Conservation (phyloP, 2,113 vertebrate species). For the Panurus biarmicus region DNA sequence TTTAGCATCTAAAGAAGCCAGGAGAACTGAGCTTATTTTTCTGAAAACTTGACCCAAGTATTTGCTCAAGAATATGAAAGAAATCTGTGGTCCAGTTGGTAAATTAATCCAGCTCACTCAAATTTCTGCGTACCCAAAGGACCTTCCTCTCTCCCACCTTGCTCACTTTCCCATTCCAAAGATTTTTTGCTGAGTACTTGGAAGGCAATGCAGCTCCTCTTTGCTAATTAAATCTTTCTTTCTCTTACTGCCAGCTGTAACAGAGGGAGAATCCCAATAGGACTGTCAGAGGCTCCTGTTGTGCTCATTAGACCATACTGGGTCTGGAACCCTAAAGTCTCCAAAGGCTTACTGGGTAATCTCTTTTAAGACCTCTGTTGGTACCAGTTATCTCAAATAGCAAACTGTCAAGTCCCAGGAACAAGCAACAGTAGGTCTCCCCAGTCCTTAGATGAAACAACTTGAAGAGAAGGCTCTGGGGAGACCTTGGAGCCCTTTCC, state of each 20-base stretch:
- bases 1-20: not conserved
- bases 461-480: not conserved
- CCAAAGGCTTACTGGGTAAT: not conserved
- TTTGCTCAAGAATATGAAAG: not conserved
- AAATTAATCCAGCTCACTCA: not conserved
- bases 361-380: not conserved
- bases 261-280: not conserved
- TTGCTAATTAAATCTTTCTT: not conserved
- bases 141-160: not conserved
- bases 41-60: not conserved
- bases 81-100: not conserved
- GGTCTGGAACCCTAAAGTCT: not conserved
- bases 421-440: not conserved
- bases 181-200: not conserved
- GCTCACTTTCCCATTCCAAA: not conserved
- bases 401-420: not conserved
- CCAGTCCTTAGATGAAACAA: not conserved
- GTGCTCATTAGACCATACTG: not conserved
- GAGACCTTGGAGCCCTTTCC: not conserved
- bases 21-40: not conserved
- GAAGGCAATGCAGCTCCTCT: not conserved
- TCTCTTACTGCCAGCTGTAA: not conserved
- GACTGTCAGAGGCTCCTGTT: not conserved
- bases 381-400: not conserved
- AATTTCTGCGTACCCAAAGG: not conserved